A percentile compares a stretch with the other conserved stretches of the same genome.
Conservation (phyloP, 2,113 vertebrate species). For the Thunnus thynnus region DNA sequence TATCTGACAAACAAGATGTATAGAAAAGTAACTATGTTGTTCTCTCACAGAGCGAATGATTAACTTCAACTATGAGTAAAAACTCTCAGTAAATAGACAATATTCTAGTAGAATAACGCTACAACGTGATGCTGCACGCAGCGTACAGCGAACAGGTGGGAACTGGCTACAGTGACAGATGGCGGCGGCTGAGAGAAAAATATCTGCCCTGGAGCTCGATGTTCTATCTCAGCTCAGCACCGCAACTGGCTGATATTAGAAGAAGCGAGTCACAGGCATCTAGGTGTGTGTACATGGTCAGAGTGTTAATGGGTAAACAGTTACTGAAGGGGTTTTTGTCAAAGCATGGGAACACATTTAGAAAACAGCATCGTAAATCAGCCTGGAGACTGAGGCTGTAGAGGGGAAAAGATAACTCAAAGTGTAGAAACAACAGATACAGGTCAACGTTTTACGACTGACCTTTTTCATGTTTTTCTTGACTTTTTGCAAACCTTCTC, state of each 20-base stretch:
- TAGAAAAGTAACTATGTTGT: background rate
- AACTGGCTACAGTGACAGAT: conserved; percentile 24
- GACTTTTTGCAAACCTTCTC: conserved; percentile 3
- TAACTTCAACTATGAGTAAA: background rate
- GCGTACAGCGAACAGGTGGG: conserved; percentile 21
- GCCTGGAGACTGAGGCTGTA: background rate
- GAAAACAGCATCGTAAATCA: conserved; percentile 46
- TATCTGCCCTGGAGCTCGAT: conserved; percentile 19
- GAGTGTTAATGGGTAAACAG: conserved; percentile 19
- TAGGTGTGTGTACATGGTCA: conserved; percentile 6
- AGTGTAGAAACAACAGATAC: background rate
- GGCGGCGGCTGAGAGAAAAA: conserved; percentile 4
- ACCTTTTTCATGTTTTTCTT: conserved; percentile 22
- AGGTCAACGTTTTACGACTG: conserved; percentile 22
- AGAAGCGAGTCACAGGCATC: conserved; percentile 25
- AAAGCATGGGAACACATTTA: conserved; percentile 19
- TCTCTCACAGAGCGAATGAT: background rate
- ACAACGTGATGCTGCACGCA: background rate
- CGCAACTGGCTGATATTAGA: conserved; percentile 30
- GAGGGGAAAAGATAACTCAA: conserved; percentile 20
- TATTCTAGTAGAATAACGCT: background rate
- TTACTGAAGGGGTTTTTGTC: conserved; percentile 4
- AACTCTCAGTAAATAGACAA: conserved; percentile 2
- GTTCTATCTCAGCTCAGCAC: conserved; percentile 12
- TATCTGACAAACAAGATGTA: background rate